Percentiles rank a stretch among this genome's conserved stretches.
Evolutionary conservation across 2,888 invertebrate species (phyloP).

Genomic region (Leucoma salicis): DNA sequence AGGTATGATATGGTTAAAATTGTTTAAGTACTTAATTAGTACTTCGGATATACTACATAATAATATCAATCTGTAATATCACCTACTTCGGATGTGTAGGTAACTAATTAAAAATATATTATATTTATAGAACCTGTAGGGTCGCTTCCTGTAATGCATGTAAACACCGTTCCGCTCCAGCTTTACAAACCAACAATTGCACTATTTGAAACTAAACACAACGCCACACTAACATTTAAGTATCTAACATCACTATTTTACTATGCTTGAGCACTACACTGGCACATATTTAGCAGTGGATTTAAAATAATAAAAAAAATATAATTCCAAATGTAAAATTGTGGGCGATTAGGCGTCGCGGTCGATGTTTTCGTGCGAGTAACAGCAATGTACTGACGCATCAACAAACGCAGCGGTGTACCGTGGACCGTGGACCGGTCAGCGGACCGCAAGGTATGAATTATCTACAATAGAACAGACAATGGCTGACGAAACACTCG

Average conservation of each 20-base stretch:
- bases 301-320: conserved; percentile 31
- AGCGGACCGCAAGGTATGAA: conserved; percentile 54
- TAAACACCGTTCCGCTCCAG: conserved; percentile 78
- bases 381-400: conserved; percentile 63
- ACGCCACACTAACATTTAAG: conserved; percentile 30
- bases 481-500: conserved; percentile 52
- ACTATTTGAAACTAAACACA: conserved; percentile 41
- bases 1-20: no score
- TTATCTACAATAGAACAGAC: conserved; percentile 53
- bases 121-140: conserved; percentile 61
- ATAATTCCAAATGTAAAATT: conserved; percentile 27
- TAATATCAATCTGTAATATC: no score
- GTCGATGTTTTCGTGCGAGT: conserved; percentile 50
- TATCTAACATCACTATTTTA: conserved; percentile 43
- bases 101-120: background rate
- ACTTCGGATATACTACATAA: no score
- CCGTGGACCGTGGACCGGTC: conserved; percentile 46
- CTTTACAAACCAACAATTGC: conserved; percentile 61
- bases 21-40: no score
- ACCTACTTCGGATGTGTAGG: no score
- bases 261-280: conserved; percentile 19
- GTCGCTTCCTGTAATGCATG: conserved; percentile 81
- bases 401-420: conserved; percentile 49
- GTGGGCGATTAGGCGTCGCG: conserved; percentile 34
- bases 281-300: conserved; percentile 19